Base-by-base conservation (phyloP, 2,888 invertebrate species). In the Sylvicola fuscatus region DNA sequence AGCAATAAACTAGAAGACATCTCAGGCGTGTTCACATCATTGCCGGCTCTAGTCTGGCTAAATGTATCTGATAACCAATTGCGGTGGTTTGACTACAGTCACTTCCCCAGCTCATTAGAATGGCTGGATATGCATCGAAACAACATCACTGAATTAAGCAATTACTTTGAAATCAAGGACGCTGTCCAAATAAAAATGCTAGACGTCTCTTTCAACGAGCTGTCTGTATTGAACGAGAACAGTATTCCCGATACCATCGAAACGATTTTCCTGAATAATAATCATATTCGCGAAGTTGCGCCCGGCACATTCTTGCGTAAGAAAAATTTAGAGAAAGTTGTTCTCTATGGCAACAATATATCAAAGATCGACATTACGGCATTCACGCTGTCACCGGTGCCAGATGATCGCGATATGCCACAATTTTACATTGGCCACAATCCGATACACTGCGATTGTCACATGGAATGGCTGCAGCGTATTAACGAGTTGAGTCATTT, bases 41-140 rank as follows among this genome's bases (percentile, higher is more conserved):
- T 77, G 40, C 71, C 74, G 45, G 72, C 71, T 42, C 68, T 83
- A 39, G 71, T 77, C 45, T 80, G 79, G 78, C 59, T 84, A 45
- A 83, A 83, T 58, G 76, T 82, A 38, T 80, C 80, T 34, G 72
- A 76, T 56, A 83, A 83, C 58, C 72, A 72, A 51, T 60, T 83
- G 44, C 62, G 71, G 40, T 74, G 76, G 73, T 81, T 82, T 56
- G 82, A 83, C 60, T 83, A 79, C 48, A 75, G 76, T 45, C 70
- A 81, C 48, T 65, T 83, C 47, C 83, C 83, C 11, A 53, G 65
- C 2, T 76, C 73, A 48, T 63, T 83, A 32, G 77, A 78, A 52
- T 79, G 78, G 76, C 61, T 84, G 38, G 82, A 83, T 55, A 73
- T 82, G 65, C 80, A 80, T 52, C 70, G 74, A 50, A 83, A 83